These are phyloP conservation scores for Atta cephalotes DNA, from an alignment of 1,140 invertebrate species.

Conservation along the genomic window DNA sequence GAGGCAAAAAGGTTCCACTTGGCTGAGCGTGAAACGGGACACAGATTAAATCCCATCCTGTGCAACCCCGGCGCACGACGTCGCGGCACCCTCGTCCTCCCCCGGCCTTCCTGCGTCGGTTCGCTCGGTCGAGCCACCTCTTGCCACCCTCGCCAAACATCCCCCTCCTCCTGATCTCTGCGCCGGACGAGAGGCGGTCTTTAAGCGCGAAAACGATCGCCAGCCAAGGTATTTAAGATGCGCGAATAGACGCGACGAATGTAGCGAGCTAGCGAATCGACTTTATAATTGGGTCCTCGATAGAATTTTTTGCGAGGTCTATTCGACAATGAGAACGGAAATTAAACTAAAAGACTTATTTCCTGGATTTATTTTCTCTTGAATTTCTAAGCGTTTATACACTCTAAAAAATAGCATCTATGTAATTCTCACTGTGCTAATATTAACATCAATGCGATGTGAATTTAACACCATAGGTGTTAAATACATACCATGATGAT, in stretches of 20 bases:
- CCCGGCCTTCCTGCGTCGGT: slow-evolving; percentile 56
- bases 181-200: slow-evolving; percentile 59
- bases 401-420: no score
- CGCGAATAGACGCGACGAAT: slow-evolving; percentile 54
- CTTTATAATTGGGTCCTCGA: background rate
- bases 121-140: slow-evolving; percentile 52
- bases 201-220: slow-evolving; percentile 71
- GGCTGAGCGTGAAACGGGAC: slow-evolving; percentile 86
- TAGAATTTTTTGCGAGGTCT: background rate
- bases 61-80: slow-evolving; percentile 75
- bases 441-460: no score
- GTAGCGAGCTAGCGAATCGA: slow-evolving; percentile 2
- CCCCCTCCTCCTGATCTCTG: slow-evolving; percentile 58
- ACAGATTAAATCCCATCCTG: slow-evolving; percentile 87
- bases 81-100: slow-evolving; percentile 74
- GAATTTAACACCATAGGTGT: no score
- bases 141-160: slow-evolving; percentile 74
- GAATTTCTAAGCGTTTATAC: background rate
- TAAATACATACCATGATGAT: no score
- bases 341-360: slow-evolving; percentile 7
- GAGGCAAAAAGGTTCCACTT: slow-evolving; percentile 87
- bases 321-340: background rate
- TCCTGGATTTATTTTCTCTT: background rate
- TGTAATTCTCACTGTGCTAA: no score
- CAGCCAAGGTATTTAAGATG: slow-evolving; percentile 46